Conservation (phyloP, 2,888 invertebrate species). For the Trissonchulus latispiculum region DNA sequence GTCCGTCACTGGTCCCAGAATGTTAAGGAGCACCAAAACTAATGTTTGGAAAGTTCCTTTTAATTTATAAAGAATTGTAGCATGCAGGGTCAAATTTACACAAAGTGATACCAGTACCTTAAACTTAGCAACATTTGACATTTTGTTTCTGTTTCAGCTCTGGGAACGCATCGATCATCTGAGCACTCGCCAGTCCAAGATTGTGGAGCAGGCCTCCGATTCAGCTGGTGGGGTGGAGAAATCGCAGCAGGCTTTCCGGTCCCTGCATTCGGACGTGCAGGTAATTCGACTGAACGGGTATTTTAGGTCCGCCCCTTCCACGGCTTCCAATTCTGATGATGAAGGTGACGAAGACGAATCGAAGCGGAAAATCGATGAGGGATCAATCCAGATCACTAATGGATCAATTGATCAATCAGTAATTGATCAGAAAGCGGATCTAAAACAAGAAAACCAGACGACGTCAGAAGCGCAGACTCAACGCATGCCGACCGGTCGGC, state of each 20-base stretch:
- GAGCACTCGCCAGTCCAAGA: neutral
- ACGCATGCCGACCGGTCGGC: neutral
- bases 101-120: no score
- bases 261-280: neutral
- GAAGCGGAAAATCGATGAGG: neutral
- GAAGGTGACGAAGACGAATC: neutral
- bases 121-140: no score
- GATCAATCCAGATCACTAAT: no score
- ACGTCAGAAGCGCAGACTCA: neutral
- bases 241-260: neutral
- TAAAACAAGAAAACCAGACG: neutral
- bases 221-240: neutral
- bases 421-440: no score
- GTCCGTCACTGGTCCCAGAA: no score
- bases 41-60: no score
- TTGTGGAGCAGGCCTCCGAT: neutral
- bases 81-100: no score
- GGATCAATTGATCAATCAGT: no score
- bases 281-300: neutral
- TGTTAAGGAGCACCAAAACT: no score
- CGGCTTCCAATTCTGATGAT: neutral
- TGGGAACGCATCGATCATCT: conserved; percentile 1
- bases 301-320: neutral
- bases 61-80: no score
- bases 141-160: conserved; percentile 3